phyloP scores from a whole-genome alignment of 1,140 invertebrate genomes.

The Elymnias hypermnestra region DNA sequence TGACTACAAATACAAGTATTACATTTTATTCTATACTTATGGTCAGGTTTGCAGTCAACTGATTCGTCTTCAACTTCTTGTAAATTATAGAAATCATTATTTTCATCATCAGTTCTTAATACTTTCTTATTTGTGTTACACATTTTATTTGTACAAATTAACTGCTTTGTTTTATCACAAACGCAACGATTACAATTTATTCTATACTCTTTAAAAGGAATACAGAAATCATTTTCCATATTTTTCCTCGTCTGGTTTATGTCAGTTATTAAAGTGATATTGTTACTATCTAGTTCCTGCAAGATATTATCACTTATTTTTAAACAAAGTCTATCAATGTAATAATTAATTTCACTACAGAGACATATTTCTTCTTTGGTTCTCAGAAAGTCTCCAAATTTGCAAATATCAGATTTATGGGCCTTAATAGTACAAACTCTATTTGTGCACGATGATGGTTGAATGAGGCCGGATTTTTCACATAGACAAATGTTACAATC shows the following conservation, averaged over 20 bases:
- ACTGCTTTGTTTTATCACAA: constrained; percentile 35
- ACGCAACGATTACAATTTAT: constrained; percentile 60
- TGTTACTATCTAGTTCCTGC: constrained; percentile 17
- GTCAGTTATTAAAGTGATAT: constrained; percentile 18
- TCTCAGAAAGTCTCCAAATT: constrained; percentile 31
- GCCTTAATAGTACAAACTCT: constrained; percentile 22
- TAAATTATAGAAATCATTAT: constrained; percentile 6
- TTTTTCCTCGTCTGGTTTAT: constrained; percentile 10
- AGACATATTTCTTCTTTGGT: constrained; percentile 29
- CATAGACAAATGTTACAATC: constrained; percentile 48
- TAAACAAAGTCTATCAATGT: constrained; percentile 34
- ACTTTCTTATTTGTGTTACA: constrained; percentile 15
- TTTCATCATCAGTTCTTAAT: not conserved
- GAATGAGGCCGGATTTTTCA: constrained; percentile 13
- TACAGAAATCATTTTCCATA: constrained; percentile 16
- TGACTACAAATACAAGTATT: constrained; percentile 49
- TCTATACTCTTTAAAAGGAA: constrained; percentile 31
- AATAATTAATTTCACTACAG: constrained; percentile 38
- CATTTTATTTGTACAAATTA: constrained; percentile 46
- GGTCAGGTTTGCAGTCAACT: constrained; percentile 35
- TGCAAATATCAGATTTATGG: constrained; percentile 31
- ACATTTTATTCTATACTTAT: constrained; percentile 52
- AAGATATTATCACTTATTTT: constrained; percentile 21
- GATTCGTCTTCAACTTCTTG: constrained; percentile 20
- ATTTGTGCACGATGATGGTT: constrained; percentile 29